phyloP scores from a whole-genome alignment of 2,113 vertebrate species.

The Andinoacara biseriatus region DNA sequence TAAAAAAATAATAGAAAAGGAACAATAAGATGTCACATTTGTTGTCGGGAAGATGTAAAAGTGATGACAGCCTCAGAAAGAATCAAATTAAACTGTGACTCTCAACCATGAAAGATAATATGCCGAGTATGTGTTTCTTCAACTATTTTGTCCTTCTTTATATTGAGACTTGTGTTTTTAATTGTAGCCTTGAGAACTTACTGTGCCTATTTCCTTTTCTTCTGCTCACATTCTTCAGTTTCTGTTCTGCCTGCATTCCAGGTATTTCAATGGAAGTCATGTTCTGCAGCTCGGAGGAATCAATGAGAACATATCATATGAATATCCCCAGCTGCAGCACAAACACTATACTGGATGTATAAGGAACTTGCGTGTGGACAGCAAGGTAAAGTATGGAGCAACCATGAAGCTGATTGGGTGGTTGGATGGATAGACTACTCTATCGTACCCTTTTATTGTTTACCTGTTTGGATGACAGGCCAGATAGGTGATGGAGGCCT shows the following conservation, averaged over 20 bases:
- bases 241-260: conserved; percentile 59
- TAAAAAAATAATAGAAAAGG: conserved; percentile 4
- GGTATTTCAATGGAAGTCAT: conserved; percentile 83
- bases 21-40: conserved; percentile 39
- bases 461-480: conserved; percentile 12
- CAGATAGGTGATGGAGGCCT: conserved; percentile 1
- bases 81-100: conserved; percentile 38
- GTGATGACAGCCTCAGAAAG: conserved; percentile 22
- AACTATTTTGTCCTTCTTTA: neutral
- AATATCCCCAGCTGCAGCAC: conserved; percentile 85
- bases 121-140: neutral
- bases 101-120: conserved; percentile 18
- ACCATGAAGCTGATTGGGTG: neutral
- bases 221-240: neutral
- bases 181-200: conserved; percentile 31
- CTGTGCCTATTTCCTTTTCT: conserved; percentile 5
- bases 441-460: conserved; percentile 3
- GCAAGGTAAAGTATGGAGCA: conserved; percentile 75
- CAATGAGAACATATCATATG: conserved; percentile 83
- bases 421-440: neutral
- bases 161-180: neutral
- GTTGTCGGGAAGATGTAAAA: conserved; percentile 35
- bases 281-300: conserved; percentile 89
- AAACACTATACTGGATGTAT: conserved; percentile 88
- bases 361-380: conserved; percentile 86